Evolutionary conservation across 1,140 invertebrate genomes (phyloP), one percentile per base, ranked within the genome.

Genomic region (Pogonomyrmex barbatus): DNA sequence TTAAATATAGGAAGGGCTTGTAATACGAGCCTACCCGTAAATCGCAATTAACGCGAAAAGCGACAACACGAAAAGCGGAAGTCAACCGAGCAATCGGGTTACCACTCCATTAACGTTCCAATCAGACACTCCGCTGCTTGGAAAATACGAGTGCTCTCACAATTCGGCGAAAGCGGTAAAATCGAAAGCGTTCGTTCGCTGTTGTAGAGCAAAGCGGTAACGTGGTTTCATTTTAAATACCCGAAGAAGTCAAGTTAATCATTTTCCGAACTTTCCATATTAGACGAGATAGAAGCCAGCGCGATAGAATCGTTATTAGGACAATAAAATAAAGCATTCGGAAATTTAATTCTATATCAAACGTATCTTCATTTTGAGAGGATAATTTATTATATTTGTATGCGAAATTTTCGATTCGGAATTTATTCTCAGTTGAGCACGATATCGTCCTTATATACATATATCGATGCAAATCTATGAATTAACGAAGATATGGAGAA

Each of bases 401-500:
- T 47, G 42, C n/a, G 36, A 68, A 24, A 24, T 24, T 24, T 24
- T 24, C 24, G 24, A 24, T 24, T 81, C 12, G 39, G 60, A 63
- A 86, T 87, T 78, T 86, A 87, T 71, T 65, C 47, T 85, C 85
- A 36, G 62, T 85, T 54, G 42, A 78, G 52, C 47, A 17, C 42
- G 50, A 70, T 81, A 70, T 24, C 39, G 42, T 70, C 14, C 73
- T 45, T 47, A 36, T 56, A 71, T 4, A 36, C 65, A 71, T 4
- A 58, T 42, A 63, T 70, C 24, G 52, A 14, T 30, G 52, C 47
- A 50, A 65, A 63, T 58, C 39, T 42, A 79, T 67, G 52, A 85
- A 52, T 58, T 81, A 81, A 67, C 60, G 47, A 67, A 81, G 39
- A 9, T n/a, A 81, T 24, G 47, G 14, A 68, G 33, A 87, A 56